These are phyloP conservation scores for Psix sp. DNA, from an alignment of 1,140 invertebrate species.

Conservation along the genomic window DNA sequence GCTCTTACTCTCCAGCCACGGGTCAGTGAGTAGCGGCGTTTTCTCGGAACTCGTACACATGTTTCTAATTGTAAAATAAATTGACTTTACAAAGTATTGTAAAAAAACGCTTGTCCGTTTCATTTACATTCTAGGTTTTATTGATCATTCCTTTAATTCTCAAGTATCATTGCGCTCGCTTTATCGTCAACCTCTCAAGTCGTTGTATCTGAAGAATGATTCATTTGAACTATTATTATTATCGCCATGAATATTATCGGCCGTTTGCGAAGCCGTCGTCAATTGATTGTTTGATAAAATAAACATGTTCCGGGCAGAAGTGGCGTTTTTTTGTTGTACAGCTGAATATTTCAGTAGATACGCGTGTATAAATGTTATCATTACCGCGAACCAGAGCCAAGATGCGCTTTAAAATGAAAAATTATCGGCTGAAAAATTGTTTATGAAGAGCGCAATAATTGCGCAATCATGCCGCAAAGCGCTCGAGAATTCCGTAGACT, in stretches of 20 bases:
- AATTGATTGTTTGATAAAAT: constrained; percentile 1
- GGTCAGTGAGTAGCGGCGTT: constrained; percentile 55
- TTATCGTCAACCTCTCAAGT: constrained; percentile 15
- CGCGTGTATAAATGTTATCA: constrained; percentile 7
- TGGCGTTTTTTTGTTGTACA: no score
- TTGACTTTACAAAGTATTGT: constrained; percentile 55
- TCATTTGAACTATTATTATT: background rate
- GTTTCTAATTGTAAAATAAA: constrained; percentile 61
- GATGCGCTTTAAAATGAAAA: constrained; percentile 30
- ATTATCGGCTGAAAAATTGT: constrained; percentile 16
- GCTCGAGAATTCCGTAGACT: constrained; percentile 23
- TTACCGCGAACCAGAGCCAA: constrained; percentile 5
- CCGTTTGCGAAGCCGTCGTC: background rate
- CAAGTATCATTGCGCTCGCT: constrained; percentile 18
- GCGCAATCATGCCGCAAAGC: constrained; percentile 35
- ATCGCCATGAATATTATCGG: background rate
- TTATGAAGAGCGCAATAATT: constrained; percentile 48
- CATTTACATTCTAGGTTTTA: constrained; percentile 54
- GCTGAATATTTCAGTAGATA: constrained; percentile 4
- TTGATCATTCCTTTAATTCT: constrained; percentile 40
- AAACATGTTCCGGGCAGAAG: background rate
- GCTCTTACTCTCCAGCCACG: constrained; percentile 52
- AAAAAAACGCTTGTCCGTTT: constrained; percentile 39
- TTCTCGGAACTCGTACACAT: constrained; percentile 59
- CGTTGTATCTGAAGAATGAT: constrained; percentile 11